These are phyloP conservation scores for Antedon bifida DNA, from an alignment of 35 echinoderm and acorn worm species.

Conservation along the genomic window DNA sequence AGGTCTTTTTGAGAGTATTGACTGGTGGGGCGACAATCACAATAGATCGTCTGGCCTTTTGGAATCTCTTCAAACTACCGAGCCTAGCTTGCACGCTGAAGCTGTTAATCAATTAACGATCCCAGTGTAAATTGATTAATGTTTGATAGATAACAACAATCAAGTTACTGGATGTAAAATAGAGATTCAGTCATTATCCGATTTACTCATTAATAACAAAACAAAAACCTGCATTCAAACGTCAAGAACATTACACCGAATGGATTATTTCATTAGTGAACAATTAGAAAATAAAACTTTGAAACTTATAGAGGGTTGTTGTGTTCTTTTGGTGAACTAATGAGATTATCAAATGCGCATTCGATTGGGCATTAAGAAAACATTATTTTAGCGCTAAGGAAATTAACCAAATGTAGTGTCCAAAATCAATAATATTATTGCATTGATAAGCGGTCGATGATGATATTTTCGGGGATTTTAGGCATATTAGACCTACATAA, in stretches of 20 bases:
- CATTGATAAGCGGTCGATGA: too few relatives aligned
- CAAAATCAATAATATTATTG: too few relatives aligned
- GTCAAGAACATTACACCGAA: background rate
- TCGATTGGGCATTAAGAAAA: background rate
- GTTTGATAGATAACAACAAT: background rate
- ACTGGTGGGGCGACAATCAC: background rate
- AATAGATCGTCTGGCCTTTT: background rate
- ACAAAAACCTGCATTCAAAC: too few relatives aligned
- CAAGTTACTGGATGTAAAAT: background rate
- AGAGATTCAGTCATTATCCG: background rate
- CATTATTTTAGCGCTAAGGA: background rate
- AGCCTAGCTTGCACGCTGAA: background rate
- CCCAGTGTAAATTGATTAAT: background rate
- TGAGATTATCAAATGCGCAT: background rate
- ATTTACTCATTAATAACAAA: too few relatives aligned
- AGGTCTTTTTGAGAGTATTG: background rate
- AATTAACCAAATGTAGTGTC: too few relatives aligned
- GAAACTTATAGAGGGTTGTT: background rate
- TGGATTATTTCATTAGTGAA: background rate
- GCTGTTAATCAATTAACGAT: background rate
- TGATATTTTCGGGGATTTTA: too few relatives aligned
- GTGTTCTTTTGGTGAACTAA: background rate
- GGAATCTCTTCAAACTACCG: background rate
- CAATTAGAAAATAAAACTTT: background rate
- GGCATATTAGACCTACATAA: too few relatives aligned